These are phyloP conservation scores for Ornithorhynchus anatinus DNA, from an alignment of 2,113 vertebrate genomes.

Conservation along the genomic window DNA sequence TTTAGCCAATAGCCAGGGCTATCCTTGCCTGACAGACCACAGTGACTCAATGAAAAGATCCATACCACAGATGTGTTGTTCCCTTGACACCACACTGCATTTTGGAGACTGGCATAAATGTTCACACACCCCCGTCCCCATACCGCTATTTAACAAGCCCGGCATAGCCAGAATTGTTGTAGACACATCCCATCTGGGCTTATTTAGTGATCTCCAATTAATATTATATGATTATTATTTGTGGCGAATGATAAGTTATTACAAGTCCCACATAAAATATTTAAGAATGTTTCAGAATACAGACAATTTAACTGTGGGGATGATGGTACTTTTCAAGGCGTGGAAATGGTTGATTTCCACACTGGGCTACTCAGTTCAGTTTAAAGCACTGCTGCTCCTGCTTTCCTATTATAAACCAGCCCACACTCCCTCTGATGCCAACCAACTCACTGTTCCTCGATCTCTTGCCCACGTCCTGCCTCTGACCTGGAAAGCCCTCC, in stretches of 20 bases:
- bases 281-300: constrained; percentile 42
- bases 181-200: background rate
- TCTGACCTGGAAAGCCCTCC: too few species aligned
- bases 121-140: fast-evolving
- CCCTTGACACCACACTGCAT: background rate
- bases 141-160: background rate
- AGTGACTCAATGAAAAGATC: background rate
- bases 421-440: too few species aligned
- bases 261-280: constrained; percentile 42
- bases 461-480: too few species aligned
- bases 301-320: constrained; percentile 36
- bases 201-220: constrained; percentile 23
- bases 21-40: too few species aligned
- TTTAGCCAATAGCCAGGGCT: too few species aligned
- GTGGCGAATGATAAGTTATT: constrained; percentile 45
- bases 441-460: too few species aligned
- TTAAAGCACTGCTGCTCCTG: too few species aligned
- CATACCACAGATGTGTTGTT: background rate
- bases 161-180: background rate
- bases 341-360: too few species aligned
- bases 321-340: constrained; percentile 22
- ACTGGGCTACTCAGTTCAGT: background rate
- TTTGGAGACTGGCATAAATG: background rate
- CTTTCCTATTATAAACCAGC: too few species aligned
- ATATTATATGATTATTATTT: constrained; percentile 24